These are phyloP conservation scores for Kryptolebias ocellatus DNA, from an alignment of 2,797 vertebrate species.

Conservation along the genomic window DNA sequence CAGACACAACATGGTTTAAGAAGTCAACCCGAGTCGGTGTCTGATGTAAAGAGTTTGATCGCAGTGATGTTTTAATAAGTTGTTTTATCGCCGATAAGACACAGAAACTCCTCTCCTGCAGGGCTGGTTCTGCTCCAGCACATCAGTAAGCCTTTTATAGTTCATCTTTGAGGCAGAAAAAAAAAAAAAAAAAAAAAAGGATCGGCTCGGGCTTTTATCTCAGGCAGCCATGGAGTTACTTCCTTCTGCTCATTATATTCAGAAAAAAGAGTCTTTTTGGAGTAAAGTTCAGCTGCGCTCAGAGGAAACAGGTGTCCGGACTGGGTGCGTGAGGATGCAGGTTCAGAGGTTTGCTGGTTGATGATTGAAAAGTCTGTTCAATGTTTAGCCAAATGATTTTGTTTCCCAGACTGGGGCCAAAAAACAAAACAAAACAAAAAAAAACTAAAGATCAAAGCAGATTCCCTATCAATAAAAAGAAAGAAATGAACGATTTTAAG, in stretches of 20 bases:
- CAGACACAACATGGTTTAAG: no score
- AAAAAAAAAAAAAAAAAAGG: conserved; percentile 5
- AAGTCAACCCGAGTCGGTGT: no score
- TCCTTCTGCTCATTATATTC: conserved; percentile 16
- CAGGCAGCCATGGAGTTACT: conserved; percentile 15
- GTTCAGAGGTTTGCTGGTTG: conserved; percentile 4
- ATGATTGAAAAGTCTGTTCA: not conserved
- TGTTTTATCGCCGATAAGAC: conserved; percentile 23
- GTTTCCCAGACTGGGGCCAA: not conserved
- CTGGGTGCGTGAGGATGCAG: not conserved
- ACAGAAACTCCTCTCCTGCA: not conserved
- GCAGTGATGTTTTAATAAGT: not conserved
- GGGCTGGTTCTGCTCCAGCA: conserved; percentile 6
- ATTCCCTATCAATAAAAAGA: not conserved
- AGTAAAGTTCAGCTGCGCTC: conserved; percentile 4
- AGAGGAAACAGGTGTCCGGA: conserved; percentile 6
- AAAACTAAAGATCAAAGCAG: not conserved
- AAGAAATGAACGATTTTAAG: not conserved
- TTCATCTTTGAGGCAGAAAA: conserved; percentile 13
- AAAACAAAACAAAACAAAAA: no score
- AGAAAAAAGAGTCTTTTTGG: conserved; percentile 2
- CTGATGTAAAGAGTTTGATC: not conserved
- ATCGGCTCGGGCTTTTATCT: conserved; percentile 6
- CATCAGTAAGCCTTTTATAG: conserved; percentile 12
- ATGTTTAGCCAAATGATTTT: not conserved